A percentile compares a stretch with the other conserved stretches of the same genome.
Conservation (phyloP, 1,140 invertebrate genomes). For the Macrobrachium rosenbergii region DNA sequence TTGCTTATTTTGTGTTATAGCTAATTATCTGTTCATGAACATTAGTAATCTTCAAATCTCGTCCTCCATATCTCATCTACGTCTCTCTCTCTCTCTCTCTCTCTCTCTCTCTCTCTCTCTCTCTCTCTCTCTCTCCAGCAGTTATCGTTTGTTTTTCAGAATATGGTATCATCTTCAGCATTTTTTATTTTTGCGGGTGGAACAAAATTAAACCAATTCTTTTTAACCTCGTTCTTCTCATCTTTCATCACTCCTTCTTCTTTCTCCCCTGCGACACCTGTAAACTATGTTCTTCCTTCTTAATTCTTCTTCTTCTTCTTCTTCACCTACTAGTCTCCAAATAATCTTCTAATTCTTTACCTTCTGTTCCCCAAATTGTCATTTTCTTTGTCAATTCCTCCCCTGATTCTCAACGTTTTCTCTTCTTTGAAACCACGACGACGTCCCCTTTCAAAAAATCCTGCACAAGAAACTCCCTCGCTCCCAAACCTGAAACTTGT, state of each 20-base stretch:
- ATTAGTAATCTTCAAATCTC: background rate
- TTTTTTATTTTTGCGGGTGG: too few species aligned
- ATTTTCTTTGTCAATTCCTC: background rate
- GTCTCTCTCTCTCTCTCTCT: background rate
- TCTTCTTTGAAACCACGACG: background rate
- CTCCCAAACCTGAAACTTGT: conserved; percentile 31
- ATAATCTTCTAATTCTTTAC: background rate
- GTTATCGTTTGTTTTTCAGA: background rate
- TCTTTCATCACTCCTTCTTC: background rate
- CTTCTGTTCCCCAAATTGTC: background rate
- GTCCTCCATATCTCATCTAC: background rate
- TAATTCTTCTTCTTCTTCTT: background rate
- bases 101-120: background rate
- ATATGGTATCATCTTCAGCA: too few species aligned
- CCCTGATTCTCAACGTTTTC: background rate
- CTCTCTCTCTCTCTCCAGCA: background rate
- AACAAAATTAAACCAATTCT: too few species aligned
- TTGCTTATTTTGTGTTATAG: background rate
- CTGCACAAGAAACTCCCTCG: too few species aligned
- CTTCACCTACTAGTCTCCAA: background rate
- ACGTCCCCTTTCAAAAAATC: conserved; percentile 22
- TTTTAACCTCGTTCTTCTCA: background rate
- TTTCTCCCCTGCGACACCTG: background rate
- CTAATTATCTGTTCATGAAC: background rate
- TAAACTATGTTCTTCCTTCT: conserved; percentile 2